Percentiles rank a stretch among this genome's conserved stretches.
These are phyloP conservation scores for Propithecus coquereli DNA, from an alignment of 2,113 vertebrate genomes.

Conservation along the genomic window DNA sequence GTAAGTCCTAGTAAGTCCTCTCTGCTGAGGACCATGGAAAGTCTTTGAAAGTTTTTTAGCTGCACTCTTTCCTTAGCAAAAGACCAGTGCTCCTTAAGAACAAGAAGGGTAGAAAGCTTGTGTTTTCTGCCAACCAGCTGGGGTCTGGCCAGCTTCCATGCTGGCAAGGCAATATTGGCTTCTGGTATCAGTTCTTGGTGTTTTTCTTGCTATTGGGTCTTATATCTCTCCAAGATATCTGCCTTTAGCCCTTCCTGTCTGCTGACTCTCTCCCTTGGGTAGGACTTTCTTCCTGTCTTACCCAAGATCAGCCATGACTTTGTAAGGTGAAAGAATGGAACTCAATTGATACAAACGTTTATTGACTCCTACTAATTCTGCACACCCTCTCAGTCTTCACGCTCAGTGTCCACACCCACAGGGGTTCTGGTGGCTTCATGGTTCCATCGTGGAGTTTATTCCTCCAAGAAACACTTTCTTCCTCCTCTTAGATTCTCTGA, in stretches of 20 bases:
- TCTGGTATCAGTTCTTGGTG: background rate
- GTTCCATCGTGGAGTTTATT: background rate
- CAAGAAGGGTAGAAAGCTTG: background rate
- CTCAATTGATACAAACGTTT: background rate
- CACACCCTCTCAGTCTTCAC: background rate
- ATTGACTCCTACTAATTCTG: background rate
- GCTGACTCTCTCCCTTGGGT: background rate
- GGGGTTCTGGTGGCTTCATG: background rate
- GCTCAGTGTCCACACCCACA: background rate
- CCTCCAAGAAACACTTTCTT: background rate
- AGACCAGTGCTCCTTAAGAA: background rate
- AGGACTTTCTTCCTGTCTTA: background rate
- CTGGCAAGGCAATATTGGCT: background rate
- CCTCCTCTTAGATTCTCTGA: slow-evolving; percentile 11
- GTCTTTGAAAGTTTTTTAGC: background rate
- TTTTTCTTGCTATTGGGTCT: background rate
- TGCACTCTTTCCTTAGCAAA: background rate
- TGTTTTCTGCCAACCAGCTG: background rate
- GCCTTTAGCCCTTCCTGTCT: background rate
- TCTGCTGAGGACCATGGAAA: background rate
- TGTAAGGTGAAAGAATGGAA: background rate
- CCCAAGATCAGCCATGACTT: background rate
- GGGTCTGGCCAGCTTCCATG: background rate
- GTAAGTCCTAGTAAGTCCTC: background rate
- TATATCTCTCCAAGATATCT: background rate